Conservation (phyloP, 2,888 invertebrate genomes). For the Theretra japonica region DNA sequence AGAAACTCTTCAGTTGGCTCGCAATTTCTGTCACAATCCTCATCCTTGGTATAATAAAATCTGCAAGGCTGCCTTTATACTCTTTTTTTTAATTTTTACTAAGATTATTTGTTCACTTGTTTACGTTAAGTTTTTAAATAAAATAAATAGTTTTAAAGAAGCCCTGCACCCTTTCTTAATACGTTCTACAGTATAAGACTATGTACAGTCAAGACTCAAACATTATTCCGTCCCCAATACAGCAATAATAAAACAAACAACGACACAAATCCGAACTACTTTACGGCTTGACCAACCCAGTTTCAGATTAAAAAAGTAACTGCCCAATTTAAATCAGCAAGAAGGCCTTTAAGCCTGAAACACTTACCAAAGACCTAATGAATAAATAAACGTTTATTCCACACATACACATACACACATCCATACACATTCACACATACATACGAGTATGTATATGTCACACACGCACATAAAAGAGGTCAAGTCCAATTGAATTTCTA, state of each 20-base stretch:
- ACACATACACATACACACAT: neutral
- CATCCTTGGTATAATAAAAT: no score
- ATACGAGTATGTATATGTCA: no score
- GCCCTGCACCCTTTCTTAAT: no score
- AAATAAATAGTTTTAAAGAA: no score
- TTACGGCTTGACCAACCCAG: neutral
- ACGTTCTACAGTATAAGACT: no score
- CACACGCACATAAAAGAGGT: constrained; percentile 7
- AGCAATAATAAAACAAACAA: neutral
- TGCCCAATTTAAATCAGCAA: neutral
- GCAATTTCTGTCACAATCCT: neutral
- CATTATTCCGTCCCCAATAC: no score
- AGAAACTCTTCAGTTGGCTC: neutral
- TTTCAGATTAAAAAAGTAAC: neutral
- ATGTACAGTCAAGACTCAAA: no score
- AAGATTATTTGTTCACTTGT: no score
- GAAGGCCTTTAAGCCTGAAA: neutral
- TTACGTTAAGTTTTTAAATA: no score
- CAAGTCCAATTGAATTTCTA: constrained; percentile 16
- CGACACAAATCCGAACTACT: neutral
- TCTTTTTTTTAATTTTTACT: no score
- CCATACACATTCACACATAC: neutral
- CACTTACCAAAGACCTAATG: constrained; percentile 1
- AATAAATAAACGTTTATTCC: neutral
- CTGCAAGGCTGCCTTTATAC: no score